Conservation (phyloP, 2,797 vertebrate genomes). For the Brachyrhaphis roseni region DNA sequence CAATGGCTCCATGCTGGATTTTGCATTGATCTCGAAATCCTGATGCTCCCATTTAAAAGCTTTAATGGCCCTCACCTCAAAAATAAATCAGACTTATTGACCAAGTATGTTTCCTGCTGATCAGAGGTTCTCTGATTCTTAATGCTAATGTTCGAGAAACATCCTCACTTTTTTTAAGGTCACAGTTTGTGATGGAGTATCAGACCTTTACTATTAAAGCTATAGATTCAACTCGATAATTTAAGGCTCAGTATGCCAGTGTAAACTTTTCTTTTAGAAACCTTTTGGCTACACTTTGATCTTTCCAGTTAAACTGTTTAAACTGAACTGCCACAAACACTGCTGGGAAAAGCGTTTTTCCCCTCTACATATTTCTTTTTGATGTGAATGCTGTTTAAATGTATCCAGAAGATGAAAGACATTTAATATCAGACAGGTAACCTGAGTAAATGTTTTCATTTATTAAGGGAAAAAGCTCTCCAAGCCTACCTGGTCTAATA, state of each 20-base stretch:
- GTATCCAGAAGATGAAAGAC: not conserved
- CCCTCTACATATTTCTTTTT: not conserved
- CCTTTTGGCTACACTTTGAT: not conserved
- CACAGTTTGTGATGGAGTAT: too few species aligned
- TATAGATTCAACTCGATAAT: not conserved
- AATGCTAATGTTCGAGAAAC: not conserved
- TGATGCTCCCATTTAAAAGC: conserved; percentile 26
- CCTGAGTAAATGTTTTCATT: not conserved
- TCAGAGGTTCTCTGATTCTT: not conserved
- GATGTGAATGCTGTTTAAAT: not conserved
- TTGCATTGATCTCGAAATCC: conserved; percentile 3
- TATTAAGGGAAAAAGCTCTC: not conserved
- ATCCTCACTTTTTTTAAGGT: not conserved
- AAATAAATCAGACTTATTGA: conserved; percentile 5
- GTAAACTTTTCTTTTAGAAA: not conserved
- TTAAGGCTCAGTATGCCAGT: not conserved
- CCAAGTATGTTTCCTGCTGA: not conserved
- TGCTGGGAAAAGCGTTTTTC: not conserved
- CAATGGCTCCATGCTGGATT: not conserved
- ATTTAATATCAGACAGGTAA: not conserved
- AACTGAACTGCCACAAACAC: not conserved
- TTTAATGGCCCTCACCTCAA: conserved; percentile 9
- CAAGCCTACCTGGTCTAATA: not conserved
- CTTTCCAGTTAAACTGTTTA: not conserved
- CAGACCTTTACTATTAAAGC: not conserved